Evolutionary conservation across 2,113 vertebrate species (phyloP).

Genomic region (Uria aalge): DNA sequence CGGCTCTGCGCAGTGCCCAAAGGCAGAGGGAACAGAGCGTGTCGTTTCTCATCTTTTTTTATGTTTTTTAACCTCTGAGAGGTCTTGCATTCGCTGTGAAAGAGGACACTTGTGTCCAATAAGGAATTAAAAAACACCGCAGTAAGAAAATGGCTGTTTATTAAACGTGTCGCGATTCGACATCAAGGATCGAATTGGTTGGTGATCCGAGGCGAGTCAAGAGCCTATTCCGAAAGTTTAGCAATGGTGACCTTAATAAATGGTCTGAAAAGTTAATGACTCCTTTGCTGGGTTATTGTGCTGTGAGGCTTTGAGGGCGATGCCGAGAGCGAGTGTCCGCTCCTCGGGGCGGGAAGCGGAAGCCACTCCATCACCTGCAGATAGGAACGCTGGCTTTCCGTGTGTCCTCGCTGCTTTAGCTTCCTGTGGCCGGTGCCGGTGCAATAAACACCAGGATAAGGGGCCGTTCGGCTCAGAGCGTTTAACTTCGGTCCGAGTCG

Average conservation of each 20-base stretch:
- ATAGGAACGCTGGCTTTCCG: accelerated
- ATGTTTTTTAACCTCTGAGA: background rate
- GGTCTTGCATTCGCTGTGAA: background rate
- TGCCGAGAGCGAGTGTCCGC: accelerated
- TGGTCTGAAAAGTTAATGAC: background rate
- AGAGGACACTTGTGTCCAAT: background rate
- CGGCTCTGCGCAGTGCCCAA: background rate
- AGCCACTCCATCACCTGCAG: background rate
- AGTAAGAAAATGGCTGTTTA: background rate
- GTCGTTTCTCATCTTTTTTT: accelerated
- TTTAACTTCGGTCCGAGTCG: accelerated
- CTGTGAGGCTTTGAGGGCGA: too few relatives aligned
- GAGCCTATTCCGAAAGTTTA: background rate
- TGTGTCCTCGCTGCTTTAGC: background rate
- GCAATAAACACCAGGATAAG: accelerated
- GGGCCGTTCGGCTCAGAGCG: accelerated
- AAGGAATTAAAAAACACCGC: background rate
- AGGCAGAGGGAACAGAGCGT: background rate
- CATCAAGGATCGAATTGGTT: accelerated
- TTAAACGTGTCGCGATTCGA: accelerated
- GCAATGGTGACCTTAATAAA: background rate
- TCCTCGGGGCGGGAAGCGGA: background rate
- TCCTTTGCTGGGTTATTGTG: accelerated
- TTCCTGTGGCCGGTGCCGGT: background rate
- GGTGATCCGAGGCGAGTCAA: background rate